Base-by-base conservation (phyloP, 1,140 invertebrate genomes). In the Catajapyx aquilonaris region DNA sequence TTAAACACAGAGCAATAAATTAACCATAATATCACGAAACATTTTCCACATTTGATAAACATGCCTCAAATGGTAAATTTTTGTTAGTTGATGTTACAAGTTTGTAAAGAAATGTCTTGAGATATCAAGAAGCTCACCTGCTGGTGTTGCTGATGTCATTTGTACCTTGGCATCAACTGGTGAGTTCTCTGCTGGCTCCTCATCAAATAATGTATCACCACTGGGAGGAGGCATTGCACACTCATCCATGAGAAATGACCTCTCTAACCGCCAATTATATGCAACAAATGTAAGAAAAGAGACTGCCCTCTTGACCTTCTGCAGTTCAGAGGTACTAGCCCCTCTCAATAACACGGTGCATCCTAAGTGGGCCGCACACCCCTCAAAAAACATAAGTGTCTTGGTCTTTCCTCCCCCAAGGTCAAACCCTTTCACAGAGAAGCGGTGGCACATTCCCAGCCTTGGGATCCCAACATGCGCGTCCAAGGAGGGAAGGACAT, bases 341-440 rank as follows among this genome's bases (percentile, higher is more conserved):
- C 91, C 91, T 21, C 86, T 68, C 1, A 98, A 52, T 5, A 94
- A 52, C 20, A 97, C 76, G 1, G 88, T 90, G 48, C 83, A 87
- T 0, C 88, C 88, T 1, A 91, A 62, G 46, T 85, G 70, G 1
- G 78, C 70, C 1, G 75, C 70, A 50, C 88, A 85, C 2, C 87
- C 85, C 57, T 95, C 90, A 46, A 97, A 80, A 44, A 84, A 83
- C 81, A 95, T 86, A 1, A 95, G 53, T 0, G 81, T 88, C 65
- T 94, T 95, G 2, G 57, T 52, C 41, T 50, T 49, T 62, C 69
- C 68, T 49, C 60, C 62, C 11, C 67, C 64, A 5, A 66, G 47
- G 2, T 51, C 50, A 49, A 74, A 72, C 38, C 69, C 76, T 41
- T 76, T 64, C 3, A 91, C 64, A 46, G 81, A 77, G 58, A 96